Conservation (phyloP, 2,797 vertebrate species). For the Valencia hispanica region DNA sequence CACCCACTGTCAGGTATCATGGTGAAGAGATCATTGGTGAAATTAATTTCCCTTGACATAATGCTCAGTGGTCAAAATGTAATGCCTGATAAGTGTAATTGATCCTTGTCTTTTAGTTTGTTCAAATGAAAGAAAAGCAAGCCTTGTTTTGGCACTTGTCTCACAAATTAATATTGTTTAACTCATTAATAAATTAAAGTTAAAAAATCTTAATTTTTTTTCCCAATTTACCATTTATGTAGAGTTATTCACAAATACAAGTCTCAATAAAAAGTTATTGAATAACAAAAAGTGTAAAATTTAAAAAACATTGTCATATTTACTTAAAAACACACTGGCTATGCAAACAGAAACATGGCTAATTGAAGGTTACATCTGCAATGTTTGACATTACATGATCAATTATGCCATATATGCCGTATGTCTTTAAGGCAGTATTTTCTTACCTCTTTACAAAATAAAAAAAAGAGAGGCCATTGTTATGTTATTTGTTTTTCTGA, state of each 20-base stretch:
- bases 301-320: not conserved
- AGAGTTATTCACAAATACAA: not conserved
- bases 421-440: not conserved
- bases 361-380: not conserved
- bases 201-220: no score
- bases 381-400: not conserved
- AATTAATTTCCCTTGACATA: not conserved
- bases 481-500: no score
- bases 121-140: no score
- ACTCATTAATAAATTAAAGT: no score
- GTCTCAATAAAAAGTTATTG: not conserved
- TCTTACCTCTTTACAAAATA: not conserved
- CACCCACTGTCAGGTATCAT: no score
- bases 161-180: no score
- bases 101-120: not conserved
- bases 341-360: not conserved
- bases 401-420: not conserved
- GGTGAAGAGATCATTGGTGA: not conserved
- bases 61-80: not conserved
- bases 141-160: no score
- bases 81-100: not conserved
- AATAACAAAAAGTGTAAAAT: not conserved
- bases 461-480: no score
- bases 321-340: not conserved
- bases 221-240: not conserved